Conservation (phyloP, 30 jellyfish, hydroid and myxozoan genomes). For the Nemopilema nomurai region DNA sequence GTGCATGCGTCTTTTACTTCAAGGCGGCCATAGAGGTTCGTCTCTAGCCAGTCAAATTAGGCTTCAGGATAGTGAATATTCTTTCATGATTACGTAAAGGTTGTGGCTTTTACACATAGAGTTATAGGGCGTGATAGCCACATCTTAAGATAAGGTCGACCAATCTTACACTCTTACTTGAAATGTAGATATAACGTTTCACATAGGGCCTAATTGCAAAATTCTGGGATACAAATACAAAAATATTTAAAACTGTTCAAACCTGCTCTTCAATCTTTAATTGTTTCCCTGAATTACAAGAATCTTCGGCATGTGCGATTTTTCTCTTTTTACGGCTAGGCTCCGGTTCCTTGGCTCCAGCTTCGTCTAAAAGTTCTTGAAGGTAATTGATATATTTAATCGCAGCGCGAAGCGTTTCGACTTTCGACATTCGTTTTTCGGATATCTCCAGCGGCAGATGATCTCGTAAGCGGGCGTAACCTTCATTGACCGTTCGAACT, state of each 20-base stretch:
- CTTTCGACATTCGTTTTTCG: slow-evolving; percentile 89
- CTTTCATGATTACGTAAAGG: too few relatives aligned
- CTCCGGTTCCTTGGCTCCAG: slow-evolving; percentile 28
- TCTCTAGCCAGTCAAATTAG: too few relatives aligned
- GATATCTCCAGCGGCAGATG: slow-evolving; percentile 84
- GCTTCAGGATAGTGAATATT: too few relatives aligned
- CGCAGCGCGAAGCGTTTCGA: slow-evolving; percentile 91
- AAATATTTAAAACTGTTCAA: neutral
- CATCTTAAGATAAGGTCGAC: too few relatives aligned
- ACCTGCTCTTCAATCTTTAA: neutral
- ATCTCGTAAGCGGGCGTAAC: slow-evolving; percentile 87
- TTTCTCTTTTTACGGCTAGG: slow-evolving; percentile 28
- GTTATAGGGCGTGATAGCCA: too few relatives aligned
- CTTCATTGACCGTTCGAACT: slow-evolving; percentile 95
- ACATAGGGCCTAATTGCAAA: too few relatives aligned
- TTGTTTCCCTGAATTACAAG: neutral
- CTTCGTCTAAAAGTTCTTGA: slow-evolving; percentile 54
- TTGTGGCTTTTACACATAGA: too few relatives aligned
- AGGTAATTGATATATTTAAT: slow-evolving; percentile 73
- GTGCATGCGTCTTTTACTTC: too few relatives aligned
- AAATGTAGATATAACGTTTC: too few relatives aligned
- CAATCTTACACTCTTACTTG: too few relatives aligned
- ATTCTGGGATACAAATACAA: too few relatives aligned
- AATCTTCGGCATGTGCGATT: neutral
- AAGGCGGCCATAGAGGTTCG: too few relatives aligned